Base-by-base conservation (phyloP, 2,113 vertebrate species). In the Corvus moneduloides region DNA sequence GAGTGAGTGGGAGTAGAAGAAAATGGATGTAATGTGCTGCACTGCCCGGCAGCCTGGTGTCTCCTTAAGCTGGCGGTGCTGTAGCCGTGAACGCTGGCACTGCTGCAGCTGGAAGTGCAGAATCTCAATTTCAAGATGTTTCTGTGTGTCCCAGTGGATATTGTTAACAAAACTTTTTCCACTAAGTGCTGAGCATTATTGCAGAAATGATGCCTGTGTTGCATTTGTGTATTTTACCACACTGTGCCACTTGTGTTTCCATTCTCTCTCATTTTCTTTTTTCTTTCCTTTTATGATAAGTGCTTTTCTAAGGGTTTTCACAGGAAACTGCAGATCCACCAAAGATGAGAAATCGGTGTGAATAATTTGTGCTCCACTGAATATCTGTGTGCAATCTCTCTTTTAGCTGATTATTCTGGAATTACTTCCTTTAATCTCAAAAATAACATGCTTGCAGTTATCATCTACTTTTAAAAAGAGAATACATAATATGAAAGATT, bases 1-100 rank as follows among this genome's bases (percentile, higher is more conserved):
- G 77, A 94, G 89, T 94, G 96, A 96, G 96, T 96, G 94, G 96
- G 96, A 95, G 96, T 96, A 95, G 86, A 88, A 94, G 68, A 94
- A 96, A 94, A 96, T 93, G 88, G 92, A 72, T 88, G 85, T 84
- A 93, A 90, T 81, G 88, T 10, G 16, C 72, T 77, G 85, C 6
- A 3, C 81, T 95, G 92, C 95, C 74, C 2, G 0, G 90, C 92
- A 95, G 94, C 90, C 61, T 54, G 9, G 68, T 85, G 91, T 91
- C 81, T 89, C 66, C 46, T 75, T 27, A 32, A 86, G 80, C 90
- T 95, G 90, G 83, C 76, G 58, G 75, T 12, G 46, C 85, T 91
- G 90, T 26, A 67, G 81, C 93, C 19, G 9, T 63, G 89, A 69
- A 27, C 0, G 1, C 89, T 37, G 6, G 86, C 64, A n/a, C 76